phyloP scores from a whole-genome alignment of 2,113 vertebrate species.

The Hemiscyllium ocellatum region DNA sequence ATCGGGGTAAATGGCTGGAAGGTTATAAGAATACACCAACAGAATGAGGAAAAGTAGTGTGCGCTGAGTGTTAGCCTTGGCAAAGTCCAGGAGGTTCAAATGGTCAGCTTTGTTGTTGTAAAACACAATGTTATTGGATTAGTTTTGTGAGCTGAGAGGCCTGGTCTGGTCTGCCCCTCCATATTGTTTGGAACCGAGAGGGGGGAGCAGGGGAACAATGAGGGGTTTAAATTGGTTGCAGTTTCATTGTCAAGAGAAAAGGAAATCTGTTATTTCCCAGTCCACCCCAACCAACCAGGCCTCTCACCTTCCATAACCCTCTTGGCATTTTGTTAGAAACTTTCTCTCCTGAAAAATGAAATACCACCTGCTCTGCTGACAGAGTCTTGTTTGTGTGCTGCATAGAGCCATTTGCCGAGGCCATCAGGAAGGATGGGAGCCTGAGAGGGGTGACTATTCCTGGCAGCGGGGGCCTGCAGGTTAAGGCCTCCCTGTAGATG shows the following conservation, averaged over 20 bases:
- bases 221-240: not conserved
- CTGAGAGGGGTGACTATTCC: too few species aligned
- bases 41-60: not conserved
- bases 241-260: not conserved
- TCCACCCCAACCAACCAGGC: not conserved
- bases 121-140: not conserved
- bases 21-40: not conserved
- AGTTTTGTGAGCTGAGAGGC: not conserved
- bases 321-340: too few species aligned
- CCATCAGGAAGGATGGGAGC: too few species aligned
- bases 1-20: not conserved
- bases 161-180: not conserved
- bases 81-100: not conserved
- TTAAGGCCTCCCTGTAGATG: too few species aligned
- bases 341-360: not conserved
- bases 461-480: too few species aligned
- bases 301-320: not conserved
- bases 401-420: too few species aligned
- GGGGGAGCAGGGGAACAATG: too few species aligned
- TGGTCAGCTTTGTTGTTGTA: not conserved
- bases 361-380: too few species aligned
- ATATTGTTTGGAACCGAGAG: too few species aligned
- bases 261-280: not conserved
- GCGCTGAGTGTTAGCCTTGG: not conserved
- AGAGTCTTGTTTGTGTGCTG: too few species aligned